phyloP scores from a whole-genome alignment of 2,797 vertebrate genomes.

The Orestias chungarensis region DNA sequence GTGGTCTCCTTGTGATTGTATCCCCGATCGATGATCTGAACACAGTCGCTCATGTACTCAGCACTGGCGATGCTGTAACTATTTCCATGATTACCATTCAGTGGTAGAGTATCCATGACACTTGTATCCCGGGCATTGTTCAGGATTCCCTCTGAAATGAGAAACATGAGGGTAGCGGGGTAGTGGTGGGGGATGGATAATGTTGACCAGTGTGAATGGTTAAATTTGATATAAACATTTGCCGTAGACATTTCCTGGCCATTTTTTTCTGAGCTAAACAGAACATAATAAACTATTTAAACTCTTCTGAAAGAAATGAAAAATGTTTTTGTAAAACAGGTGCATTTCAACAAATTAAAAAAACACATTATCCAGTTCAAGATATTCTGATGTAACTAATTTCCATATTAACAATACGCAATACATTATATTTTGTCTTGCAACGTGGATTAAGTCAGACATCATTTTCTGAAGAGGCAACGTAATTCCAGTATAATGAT shows the following conservation, averaged over 20 bases:
- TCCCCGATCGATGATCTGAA: constrained; percentile 97
- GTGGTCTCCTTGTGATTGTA: constrained; percentile 95
- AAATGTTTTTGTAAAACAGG: neutral
- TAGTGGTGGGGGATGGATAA: constrained; percentile 21
- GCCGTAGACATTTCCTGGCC: constrained; percentile 20
- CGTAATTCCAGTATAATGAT: neutral
- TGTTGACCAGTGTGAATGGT: constrained; percentile 44
- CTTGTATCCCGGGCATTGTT: constrained; percentile 99
- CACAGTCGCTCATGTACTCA: constrained; percentile 98
- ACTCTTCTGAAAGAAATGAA: neutral
- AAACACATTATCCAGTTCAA: neutral
- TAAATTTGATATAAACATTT: constrained; percentile 52
- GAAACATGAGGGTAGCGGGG: constrained; percentile 64
- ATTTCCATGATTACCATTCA: constrained; percentile 99
- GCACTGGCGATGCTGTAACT: constrained; percentile 96
- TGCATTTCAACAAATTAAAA: constrained; percentile 6
- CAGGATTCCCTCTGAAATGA: constrained; percentile 99
- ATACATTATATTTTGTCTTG: neutral
- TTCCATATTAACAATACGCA: neutral
- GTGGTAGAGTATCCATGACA: constrained; percentile 99
- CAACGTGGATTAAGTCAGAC: neutral
- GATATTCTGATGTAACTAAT: neutral
- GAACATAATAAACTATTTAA: neutral
- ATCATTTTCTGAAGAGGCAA: neutral
- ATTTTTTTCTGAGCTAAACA: neutral